Percentiles rank a stretch among this genome's conserved stretches.
Evolutionary conservation across 2,888 invertebrate genomes (phyloP).

Genomic region (Sesia bembeciformis): DNA sequence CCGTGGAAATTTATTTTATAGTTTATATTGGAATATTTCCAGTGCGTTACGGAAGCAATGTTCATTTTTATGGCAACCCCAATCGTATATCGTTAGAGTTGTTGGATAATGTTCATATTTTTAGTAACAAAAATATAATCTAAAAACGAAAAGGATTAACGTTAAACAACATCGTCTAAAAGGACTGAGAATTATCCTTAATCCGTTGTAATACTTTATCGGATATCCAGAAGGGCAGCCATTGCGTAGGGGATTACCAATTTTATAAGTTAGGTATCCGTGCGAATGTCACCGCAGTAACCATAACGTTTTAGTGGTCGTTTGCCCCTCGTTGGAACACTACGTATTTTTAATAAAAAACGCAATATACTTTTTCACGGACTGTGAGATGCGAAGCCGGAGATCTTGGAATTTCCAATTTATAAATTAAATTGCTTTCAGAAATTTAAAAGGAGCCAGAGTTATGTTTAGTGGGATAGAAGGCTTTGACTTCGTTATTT

Average conservation of each 20-base stretch:
- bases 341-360: conserved; percentile 66
- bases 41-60: no score
- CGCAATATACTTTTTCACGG: conserved; percentile 59
- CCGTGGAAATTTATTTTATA: no score
- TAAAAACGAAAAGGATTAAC: conserved; percentile 20
- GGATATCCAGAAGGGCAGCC: conserved; percentile 32
- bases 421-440: conserved; percentile 35
- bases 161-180: conserved; percentile 31
- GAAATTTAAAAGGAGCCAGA: neutral
- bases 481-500: no score
- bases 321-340: conserved; percentile 62
- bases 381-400: conserved; percentile 25
- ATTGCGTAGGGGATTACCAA: conserved; percentile 47
- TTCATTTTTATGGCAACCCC: no score
- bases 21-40: no score
- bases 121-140: conserved; percentile 16
- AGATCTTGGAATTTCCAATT: conserved; percentile 50
- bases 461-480: neutral
- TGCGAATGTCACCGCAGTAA: conserved; percentile 65
- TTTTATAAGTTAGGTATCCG: conserved; percentile 67
- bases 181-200: conserved; percentile 37
- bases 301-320: conserved; percentile 67
- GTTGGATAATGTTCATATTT: no score
- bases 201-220: conserved; percentile 40
- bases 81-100: no score